Evolutionary conservation across 2,888 invertebrate genomes (phyloP).

Genomic region (Leptinotarsa juncta): DNA sequence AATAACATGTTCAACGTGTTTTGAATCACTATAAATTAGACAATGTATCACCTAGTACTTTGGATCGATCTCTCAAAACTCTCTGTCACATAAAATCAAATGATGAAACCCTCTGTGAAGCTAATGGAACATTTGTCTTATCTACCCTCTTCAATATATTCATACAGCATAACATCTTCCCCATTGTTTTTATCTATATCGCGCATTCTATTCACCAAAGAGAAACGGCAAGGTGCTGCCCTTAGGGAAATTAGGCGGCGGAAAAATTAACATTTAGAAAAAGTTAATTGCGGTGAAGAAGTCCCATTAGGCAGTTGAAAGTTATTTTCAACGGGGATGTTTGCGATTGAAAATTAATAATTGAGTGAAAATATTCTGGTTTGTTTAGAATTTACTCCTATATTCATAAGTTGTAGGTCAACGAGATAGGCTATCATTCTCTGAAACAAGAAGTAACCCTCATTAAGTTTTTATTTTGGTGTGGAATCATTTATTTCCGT

Average conservation of each 20-base stretch:
- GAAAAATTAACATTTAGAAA: constrained; percentile 61
- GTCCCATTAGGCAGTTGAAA: constrained; percentile 15
- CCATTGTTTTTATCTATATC: constrained; percentile 46
- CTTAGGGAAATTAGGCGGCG: constrained; percentile 61
- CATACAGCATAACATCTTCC: constrained; percentile 40
- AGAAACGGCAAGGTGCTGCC: constrained; percentile 57
- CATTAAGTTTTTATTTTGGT: too few species aligned
- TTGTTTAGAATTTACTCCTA: background rate
- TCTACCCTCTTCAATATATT: constrained; percentile 38
- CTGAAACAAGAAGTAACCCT: too few species aligned
- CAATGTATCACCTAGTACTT: background rate
- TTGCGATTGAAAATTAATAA: constrained; percentile 35
- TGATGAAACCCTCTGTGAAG: background rate
- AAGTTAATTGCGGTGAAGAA: constrained; percentile 49
- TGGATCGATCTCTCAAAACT: background rate
- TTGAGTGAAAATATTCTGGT: background rate
- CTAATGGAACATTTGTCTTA: constrained; percentile 32
- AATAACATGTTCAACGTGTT: background rate
- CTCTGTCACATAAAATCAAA: constrained; percentile 8
- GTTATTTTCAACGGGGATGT: constrained; percentile 3
- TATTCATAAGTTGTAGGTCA: background rate
- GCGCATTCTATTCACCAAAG: constrained; percentile 47
- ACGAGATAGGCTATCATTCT: background rate
- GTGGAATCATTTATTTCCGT: too few species aligned
- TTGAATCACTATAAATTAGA: background rate